Evolutionary conservation across 2,113 vertebrate genomes (phyloP), one percentile per base, ranked within the genome.

Genomic region (Shinisaurus crocodilurus): DNA sequence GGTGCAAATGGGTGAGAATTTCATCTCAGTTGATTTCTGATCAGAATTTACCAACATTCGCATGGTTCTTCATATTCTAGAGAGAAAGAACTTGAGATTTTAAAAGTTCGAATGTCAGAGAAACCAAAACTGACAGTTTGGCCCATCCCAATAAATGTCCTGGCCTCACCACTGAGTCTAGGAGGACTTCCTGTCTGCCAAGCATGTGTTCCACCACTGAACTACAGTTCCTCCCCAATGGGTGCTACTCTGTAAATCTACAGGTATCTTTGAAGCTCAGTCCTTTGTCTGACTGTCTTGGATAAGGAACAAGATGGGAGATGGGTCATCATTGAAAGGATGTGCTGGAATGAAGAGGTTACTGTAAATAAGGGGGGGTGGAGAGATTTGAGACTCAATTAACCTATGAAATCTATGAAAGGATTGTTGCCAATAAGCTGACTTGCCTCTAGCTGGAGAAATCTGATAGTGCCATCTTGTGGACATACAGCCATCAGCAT

Each of bases 381-480:
- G 8, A 29, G n/a, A 40, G n/a, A 18, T n/a, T 18, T 23, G 4
- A 43, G 5, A 7, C n/a, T 72, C 45, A 34, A 76, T 65, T 45
- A 91, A 87, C 69, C n/a, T n/a, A n/a, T n/a, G n/a, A n/a, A n/a
- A n/a, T n/a, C n/a, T n/a, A n/a, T n/a, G 89, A 87, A 70, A 90
- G 72, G 89, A 93, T 77, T 37, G 32, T 80, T 91, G 80, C 67
- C 69, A 15, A 60, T 6, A 72, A 43, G 70, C 34, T 15, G 75
- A 88, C 70, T 37, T 89, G 67, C 40, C 91, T 95, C 80, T 81
- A 85, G 88, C 89, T n/a, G 69, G 74, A 96, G 94, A 95, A 95
- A 91, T 95, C 81, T 54, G 87, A 93, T 91, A 97, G 96, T 91
- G 94, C 97, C 97, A 97, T 95, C 97, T 97, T 90, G 95, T 96